Percentiles rank a stretch among this genome's conserved stretches.
Conservation (phyloP, 2,888 invertebrate genomes). For the Acrobasis consociella region DNA sequence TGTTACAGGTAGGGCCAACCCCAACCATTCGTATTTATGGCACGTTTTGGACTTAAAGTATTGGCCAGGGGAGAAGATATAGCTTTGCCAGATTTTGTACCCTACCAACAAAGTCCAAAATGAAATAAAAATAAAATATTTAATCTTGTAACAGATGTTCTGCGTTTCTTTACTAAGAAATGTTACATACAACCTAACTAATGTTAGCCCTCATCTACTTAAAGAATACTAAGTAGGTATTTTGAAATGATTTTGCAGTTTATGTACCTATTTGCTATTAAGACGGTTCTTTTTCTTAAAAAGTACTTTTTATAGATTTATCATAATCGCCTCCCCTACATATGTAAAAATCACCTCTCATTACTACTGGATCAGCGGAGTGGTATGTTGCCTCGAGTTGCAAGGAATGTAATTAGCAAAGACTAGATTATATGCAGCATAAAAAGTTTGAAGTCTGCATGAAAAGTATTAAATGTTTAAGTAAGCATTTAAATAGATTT, state of each 20-base stretch:
- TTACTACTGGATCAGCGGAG: too few relatives aligned
- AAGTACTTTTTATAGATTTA: too few relatives aligned
- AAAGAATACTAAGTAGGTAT: not conserved
- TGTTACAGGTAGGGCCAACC: constrained; percentile 11
- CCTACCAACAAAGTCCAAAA: not conserved
- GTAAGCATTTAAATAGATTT: too few relatives aligned
- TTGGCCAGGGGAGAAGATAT: constrained; percentile 9
- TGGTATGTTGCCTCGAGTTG: too few relatives aligned
- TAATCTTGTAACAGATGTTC: not conserved
- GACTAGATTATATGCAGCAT: too few relatives aligned
- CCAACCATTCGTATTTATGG: constrained; percentile 16
- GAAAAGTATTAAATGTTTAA: too few relatives aligned
- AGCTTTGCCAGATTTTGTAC: constrained; percentile 4
- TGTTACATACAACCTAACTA: not conserved
- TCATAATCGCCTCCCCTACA: too few relatives aligned
- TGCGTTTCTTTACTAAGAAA: not conserved
- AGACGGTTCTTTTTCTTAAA: too few relatives aligned
- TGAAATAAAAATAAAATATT: not conserved
- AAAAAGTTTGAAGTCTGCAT: too few relatives aligned
- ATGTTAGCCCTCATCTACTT: not conserved
- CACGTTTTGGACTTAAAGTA: constrained; percentile 18
- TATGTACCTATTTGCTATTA: not conserved
- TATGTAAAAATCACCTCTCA: too few relatives aligned
- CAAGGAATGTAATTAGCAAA: too few relatives aligned
- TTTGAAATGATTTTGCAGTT: not conserved